Base-by-base conservation (phyloP, 1,140 invertebrate genomes). In the Archivesica marissinica region DNA sequence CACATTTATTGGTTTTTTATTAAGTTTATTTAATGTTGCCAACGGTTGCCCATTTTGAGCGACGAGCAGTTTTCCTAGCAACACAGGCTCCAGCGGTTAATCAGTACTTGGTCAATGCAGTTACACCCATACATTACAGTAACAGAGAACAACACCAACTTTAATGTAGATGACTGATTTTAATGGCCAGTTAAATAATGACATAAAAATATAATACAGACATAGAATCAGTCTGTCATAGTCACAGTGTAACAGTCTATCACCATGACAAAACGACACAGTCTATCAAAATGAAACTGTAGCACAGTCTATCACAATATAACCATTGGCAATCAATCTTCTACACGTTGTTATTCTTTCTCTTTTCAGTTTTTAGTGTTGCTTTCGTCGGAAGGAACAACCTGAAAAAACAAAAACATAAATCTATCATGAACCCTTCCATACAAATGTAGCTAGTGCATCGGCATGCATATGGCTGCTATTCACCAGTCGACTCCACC, bases 381-480 rank as follows among this genome's bases (percentile, higher is more conserved):
- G 97, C 95, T 99, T 99, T 96, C 96, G 97, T 93, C 98, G 96
- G 96, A 99, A 99, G 38, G 97, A 98, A 94, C 98, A 99, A 92
- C 97, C 96, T 97, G 95, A 85, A 96, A 96, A 70, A 92, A 92
- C 92, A 91, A 88, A 91, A 86, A 89, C 86, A 88, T 61, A 89
- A 54, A 66, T 7, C 2, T 44, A 0, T 33, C n/a, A 56, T 79
- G 68, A 9, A n/a, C n/a, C n/a, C n/a, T n/a, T n/a, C n/a, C n/a
- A n/a, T n/a, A n/a, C n/a, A n/a, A n/a, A n/a, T n/a, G n/a, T n/a
- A n/a, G n/a, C n/a, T n/a, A n/a, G n/a, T n/a, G n/a, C n/a, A n/a
- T n/a, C n/a, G n/a, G n/a, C n/a, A n/a, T n/a, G n/a, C n/a, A n/a
- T n/a, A n/a, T n/a, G n/a, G n/a, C n/a, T n/a, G n/a, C n/a, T n/a